A percentile compares a stretch with the other conserved stretches of the same genome.
These are phyloP conservation scores for Dufourea novaeangliae DNA, from an alignment of 1,140 invertebrate genomes.

Conservation along the genomic window DNA sequence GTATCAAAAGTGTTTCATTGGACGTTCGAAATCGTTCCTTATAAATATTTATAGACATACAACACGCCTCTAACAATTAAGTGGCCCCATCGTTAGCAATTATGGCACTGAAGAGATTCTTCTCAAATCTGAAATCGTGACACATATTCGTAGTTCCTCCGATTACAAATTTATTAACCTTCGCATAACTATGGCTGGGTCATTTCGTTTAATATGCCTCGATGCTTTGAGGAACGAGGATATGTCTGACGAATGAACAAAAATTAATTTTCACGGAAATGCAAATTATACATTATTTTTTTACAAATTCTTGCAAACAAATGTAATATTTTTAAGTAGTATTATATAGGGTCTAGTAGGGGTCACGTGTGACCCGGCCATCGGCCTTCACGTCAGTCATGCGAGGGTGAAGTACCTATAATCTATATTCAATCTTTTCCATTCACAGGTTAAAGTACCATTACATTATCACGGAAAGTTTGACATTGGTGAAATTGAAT, in stretches of 20 bases:
- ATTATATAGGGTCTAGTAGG: no score
- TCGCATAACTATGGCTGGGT: no score
- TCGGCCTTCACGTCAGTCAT: no score
- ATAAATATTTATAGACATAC: constrained; percentile 38
- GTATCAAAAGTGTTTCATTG: background rate
- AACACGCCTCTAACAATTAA: constrained; percentile 21
- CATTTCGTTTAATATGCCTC: no score
- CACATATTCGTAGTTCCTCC: background rate
- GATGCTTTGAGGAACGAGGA: no score
- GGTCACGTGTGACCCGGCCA: no score
- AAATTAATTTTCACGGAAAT: no score
- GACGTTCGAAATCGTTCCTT: background rate
- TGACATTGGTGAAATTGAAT: background rate
- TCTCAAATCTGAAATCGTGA: background rate
- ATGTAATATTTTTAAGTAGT: no score
- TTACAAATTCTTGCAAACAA: no score
- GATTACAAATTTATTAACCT: background rate
- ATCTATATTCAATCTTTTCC: background rate
- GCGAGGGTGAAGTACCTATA: no score
- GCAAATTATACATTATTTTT: no score
- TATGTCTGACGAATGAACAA: no score
- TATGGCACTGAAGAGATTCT: constrained; percentile 56
- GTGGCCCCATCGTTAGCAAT: constrained; percentile 35
- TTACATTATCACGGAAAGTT: background rate
- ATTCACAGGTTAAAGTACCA: background rate